These are phyloP conservation scores for Lutraria lutraria DNA, from an alignment of 2,888 invertebrate genomes.

Conservation along the genomic window DNA sequence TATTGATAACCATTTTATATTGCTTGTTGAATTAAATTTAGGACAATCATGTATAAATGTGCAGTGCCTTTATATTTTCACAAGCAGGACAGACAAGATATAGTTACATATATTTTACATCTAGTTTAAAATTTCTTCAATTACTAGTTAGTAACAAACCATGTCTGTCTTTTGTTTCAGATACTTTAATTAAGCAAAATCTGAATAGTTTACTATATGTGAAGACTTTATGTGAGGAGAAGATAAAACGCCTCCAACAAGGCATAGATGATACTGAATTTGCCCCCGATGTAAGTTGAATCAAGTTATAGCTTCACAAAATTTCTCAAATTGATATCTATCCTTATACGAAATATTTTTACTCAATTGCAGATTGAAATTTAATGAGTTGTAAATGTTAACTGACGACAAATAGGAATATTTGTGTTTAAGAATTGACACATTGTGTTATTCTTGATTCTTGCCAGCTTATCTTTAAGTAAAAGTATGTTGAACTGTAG, in stretches of 20 bases:
- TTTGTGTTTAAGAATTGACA: too few relatives aligned
- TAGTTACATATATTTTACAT: too few relatives aligned
- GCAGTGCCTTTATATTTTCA: not conserved
- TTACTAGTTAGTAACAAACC: not conserved
- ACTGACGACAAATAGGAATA: too few relatives aligned
- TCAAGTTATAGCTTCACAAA: not conserved
- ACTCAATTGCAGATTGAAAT: too few relatives aligned
- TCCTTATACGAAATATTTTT: too few relatives aligned
- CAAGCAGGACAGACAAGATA: not conserved
- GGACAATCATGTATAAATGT: not conserved
- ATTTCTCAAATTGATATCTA: too few relatives aligned
- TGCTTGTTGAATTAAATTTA: too few relatives aligned
- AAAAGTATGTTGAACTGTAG: too few relatives aligned
- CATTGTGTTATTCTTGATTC: too few relatives aligned
- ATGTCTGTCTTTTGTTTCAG: conserved; percentile 87
- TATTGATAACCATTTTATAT: too few relatives aligned
- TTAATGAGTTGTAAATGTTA: too few relatives aligned
- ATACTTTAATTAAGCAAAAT: conserved; percentile 93
- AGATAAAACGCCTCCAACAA: conserved; percentile 88
- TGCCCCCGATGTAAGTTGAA: conserved; percentile 76
- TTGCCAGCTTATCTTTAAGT: too few relatives aligned
- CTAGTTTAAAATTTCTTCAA: not conserved
- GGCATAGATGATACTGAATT: conserved; percentile 86
- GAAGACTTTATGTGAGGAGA: conserved; percentile 91
- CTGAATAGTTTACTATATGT: conserved; percentile 94